These are phyloP conservation scores for Chrysocyon brachyurus DNA, from an alignment of 2,797 vertebrate genomes.

Conservation along the genomic window DNA sequence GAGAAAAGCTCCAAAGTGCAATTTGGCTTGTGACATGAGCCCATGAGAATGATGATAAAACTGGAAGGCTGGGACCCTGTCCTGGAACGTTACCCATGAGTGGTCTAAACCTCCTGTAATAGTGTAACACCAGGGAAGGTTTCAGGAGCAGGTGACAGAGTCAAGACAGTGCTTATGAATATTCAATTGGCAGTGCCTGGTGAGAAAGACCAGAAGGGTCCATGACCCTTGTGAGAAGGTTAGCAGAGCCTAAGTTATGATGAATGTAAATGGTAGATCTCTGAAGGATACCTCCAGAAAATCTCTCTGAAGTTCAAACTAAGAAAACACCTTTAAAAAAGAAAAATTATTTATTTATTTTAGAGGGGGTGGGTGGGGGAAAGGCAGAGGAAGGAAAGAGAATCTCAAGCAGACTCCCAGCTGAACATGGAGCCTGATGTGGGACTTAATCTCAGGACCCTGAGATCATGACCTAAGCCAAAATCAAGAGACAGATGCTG, in stretches of 20 bases:
- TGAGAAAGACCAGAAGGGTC: background rate
- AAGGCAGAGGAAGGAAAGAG: background rate
- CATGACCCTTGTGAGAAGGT: background rate
- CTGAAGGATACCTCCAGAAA: background rate
- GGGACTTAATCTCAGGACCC: background rate
- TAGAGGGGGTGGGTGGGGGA: background rate
- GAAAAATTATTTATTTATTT: background rate
- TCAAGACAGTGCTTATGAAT: background rate
- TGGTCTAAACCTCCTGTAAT: background rate
- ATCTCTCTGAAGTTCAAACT: background rate
- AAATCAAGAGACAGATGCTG: background rate
- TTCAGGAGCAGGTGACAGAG: background rate
- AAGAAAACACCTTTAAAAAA: background rate
- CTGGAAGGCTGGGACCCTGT: background rate
- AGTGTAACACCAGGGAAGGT: background rate
- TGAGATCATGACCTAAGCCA: background rate
- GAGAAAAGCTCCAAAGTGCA: background rate
- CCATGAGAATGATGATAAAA: background rate
- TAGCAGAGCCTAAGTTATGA: background rate
- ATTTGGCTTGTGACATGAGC: background rate
- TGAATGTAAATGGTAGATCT: background rate
- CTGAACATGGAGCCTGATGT: background rate
- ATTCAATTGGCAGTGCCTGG: background rate
- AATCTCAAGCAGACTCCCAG: background rate
- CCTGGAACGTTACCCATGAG: too few species aligned